Evolutionary conservation across 2,888 invertebrate species (phyloP).

Genomic region (Drosophila subsilvestris): DNA sequence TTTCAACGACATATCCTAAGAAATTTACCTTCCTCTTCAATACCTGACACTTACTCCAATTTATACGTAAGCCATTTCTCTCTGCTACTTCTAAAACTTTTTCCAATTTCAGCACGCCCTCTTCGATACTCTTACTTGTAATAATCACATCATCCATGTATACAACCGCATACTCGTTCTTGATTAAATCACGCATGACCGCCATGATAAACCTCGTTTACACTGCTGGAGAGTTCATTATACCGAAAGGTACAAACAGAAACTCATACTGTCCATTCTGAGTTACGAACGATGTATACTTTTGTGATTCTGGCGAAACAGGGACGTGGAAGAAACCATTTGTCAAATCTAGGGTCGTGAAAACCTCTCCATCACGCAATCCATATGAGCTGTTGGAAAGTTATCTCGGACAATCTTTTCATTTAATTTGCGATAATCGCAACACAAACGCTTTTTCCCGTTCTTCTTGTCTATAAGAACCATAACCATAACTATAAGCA

Average conservation of each 20-base stretch:
- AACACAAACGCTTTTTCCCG: no score
- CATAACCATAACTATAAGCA: no score
- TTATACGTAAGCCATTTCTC: neutral
- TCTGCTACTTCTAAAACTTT: neutral
- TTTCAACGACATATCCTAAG: neutral
- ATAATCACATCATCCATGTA: no score
- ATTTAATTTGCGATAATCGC: no score
- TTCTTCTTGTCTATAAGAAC: slow-evolving; percentile 8
- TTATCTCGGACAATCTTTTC: no score
- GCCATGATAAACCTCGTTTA: slow-evolving; percentile 5
- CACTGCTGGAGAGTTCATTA: neutral
- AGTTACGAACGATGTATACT: no score
- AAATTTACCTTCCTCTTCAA: neutral
- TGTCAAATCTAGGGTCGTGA: neutral
- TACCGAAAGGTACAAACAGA: neutral
- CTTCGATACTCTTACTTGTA: neutral
- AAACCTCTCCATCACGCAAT: neutral
- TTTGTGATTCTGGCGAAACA: no score
- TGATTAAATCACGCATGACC: slow-evolving; percentile 1
- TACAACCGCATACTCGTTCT: slow-evolving; percentile 9
- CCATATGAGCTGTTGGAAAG: no score
- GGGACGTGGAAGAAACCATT: no score
- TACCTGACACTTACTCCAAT: neutral
- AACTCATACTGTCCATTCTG: no score
- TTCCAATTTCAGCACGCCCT: neutral